Evolutionary conservation across 2,888 invertebrate genomes (phyloP), one percentile per base, ranked within the genome.

Genomic region (Apotomis betuletana): DNA sequence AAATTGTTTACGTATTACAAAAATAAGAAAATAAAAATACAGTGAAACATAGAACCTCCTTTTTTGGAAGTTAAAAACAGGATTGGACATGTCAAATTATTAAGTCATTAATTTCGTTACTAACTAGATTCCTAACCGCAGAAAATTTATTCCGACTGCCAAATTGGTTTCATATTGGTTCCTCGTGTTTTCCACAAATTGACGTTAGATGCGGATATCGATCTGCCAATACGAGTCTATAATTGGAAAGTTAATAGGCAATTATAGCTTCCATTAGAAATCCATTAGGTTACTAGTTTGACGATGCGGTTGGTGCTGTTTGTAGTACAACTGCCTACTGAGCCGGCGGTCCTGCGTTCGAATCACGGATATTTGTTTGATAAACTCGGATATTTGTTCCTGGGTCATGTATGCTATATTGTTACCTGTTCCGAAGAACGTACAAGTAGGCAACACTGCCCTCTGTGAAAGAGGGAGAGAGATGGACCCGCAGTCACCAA

Each of bases 211-310:
- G 46, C 57, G 61, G 61, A 71, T 62, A 41, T 62, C 52, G 57
- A 71, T 67, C 71, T 67, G 58, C 44, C 51, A 61, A 67, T 61
- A 52, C 27, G 3, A 27, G 38, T 58, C 38, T n/a, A 55, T 70
- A 60, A 71, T 71, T 71, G 71, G 67, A 67, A 67, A 62, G 36
- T 57, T 52, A 63, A 62, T 58, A 51, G 57, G n/a, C 61, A 41
- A 71, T 72, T 67, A 63, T 62, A 44, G 54, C 15, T 64, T 62
- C 46, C 41, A 65, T 73, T 61, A 44, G 55, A 69, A 44, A 62
- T 57, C 36, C 41, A 73, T 64, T 73, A 27, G n/a, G 41, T 49
- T 65, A 9, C 55, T 69, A 52, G 36, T 62, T 63, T 54, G 61
- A 46, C 62, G 12, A 6, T 27, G 27, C 27, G 27, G 27, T 27